Conservation (phyloP, 2,797 vertebrate genomes). For the Channa striata region DNA sequence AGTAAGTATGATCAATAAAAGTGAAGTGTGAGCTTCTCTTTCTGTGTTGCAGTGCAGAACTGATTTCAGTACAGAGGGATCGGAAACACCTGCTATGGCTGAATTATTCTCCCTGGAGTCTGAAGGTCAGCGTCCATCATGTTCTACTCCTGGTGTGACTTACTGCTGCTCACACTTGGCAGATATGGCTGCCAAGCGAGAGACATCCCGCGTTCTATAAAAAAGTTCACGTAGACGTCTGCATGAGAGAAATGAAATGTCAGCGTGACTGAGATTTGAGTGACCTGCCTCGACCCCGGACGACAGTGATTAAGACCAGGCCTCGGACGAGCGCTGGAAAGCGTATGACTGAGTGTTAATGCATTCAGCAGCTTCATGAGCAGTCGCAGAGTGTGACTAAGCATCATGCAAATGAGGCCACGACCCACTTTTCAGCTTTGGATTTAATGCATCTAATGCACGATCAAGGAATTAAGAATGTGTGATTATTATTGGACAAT, state of each 20-base stretch:
- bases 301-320: constrained; percentile 52
- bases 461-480: neutral
- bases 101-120: neutral
- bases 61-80: neutral
- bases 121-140: constrained; percentile 24
- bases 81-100: neutral
- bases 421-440: neutral
- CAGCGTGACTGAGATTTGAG: constrained; percentile 64
- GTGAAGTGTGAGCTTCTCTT: neutral
- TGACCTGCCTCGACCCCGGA: constrained; percentile 48
- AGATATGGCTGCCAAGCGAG: constrained; percentile 46
- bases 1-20: too few species aligned
- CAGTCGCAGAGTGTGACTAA: constrained; percentile 43
- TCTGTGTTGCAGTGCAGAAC: neutral
- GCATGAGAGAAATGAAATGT: constrained; percentile 60
- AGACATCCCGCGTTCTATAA: constrained; percentile 37
- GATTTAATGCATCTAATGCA: neutral
- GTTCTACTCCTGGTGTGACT: constrained; percentile 29
- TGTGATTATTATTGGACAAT: too few species aligned
- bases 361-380: constrained; percentile 4
- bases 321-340: constrained; percentile 38
- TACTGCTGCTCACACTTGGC: constrained; percentile 31
- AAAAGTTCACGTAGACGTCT: constrained; percentile 63
- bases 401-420: constrained; percentile 27
- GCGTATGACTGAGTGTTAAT: constrained; percentile 4